phyloP scores from a whole-genome alignment of 1,140 invertebrate species.

The Anagrus nilaparvatae region DNA sequence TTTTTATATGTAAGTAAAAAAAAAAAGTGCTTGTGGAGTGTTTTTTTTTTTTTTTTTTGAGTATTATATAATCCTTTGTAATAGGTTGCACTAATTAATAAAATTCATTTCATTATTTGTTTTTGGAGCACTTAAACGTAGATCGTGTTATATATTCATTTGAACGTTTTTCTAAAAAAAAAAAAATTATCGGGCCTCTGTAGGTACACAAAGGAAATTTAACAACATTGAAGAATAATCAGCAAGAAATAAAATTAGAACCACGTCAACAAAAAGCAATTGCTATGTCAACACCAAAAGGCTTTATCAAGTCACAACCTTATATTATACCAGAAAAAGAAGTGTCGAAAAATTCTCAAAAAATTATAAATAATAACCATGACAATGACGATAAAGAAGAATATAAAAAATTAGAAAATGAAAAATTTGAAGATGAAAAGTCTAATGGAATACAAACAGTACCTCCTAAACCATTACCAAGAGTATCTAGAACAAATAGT shows the following conservation, averaged over 20 bases:
- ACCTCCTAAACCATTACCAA: slow-evolving; percentile 67
- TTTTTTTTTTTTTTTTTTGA: not conserved
- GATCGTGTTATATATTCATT: not conserved
- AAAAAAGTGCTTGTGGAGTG: slow-evolving; percentile 1
- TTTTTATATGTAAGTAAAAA: slow-evolving; percentile 14
- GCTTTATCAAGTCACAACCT: slow-evolving; percentile 28
- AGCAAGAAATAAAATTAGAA: slow-evolving; percentile 33
- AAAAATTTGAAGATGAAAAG: slow-evolving; percentile 31
- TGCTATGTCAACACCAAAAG: slow-evolving; percentile 30
- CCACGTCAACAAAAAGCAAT: slow-evolving; percentile 29
- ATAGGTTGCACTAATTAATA: not conserved
- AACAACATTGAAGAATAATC: slow-evolving; percentile 34
- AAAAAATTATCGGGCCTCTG: slow-evolving; percentile 25
- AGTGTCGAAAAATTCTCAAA: slow-evolving; percentile 16
- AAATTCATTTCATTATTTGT: slow-evolving; percentile 4
- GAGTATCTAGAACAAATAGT: slow-evolving; percentile 53
- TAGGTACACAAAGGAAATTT: slow-evolving; percentile 43
- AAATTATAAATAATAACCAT: slow-evolving; percentile 14
- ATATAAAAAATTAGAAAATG: slow-evolving; percentile 24
- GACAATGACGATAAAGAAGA: slow-evolving; percentile 18
- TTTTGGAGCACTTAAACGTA: not conserved
- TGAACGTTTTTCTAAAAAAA: not conserved
- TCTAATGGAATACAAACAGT: slow-evolving; percentile 33
- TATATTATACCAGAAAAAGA: slow-evolving; percentile 23
- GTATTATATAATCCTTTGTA: not conserved